These are phyloP conservation scores for Belonocnema kinseyi DNA, from an alignment of 1,140 invertebrate species.

Conservation along the genomic window DNA sequence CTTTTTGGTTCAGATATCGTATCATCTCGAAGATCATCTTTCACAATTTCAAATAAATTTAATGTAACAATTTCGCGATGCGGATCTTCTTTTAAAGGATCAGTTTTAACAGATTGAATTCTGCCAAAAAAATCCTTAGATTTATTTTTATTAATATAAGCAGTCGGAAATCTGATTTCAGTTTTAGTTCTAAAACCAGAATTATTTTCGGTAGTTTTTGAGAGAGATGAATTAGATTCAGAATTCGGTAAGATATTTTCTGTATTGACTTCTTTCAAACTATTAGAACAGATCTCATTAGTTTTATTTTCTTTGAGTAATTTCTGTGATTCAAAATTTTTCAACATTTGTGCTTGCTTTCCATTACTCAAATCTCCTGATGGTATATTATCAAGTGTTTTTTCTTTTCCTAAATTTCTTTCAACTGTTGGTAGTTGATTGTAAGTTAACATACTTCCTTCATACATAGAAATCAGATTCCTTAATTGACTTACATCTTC, in stretches of 20 bases:
- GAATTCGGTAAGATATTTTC: too few species aligned
- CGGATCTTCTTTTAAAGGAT: background rate
- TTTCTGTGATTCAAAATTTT: background rate
- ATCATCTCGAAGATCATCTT: background rate
- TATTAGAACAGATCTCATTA: background rate
- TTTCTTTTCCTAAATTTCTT: background rate
- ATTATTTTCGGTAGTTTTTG: too few species aligned
- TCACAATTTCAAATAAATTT: background rate
- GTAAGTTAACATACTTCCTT: background rate
- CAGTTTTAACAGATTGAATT: background rate
- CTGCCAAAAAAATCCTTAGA: too few species aligned
- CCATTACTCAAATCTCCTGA: background rate
- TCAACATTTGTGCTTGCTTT: background rate
- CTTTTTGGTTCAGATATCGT: background rate
- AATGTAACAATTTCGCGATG: background rate
- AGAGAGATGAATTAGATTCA: too few species aligned
- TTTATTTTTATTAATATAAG: too few species aligned
- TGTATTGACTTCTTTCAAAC: too few species aligned
- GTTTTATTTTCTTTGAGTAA: background rate
- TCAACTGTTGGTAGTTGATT: background rate
- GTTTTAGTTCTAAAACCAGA: too few species aligned
- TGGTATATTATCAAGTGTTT: background rate
- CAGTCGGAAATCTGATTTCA: too few species aligned
- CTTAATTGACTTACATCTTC: constrained; percentile 3
- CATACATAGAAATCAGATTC: background rate